Evolutionary conservation across 2,888 invertebrate species (phyloP).

Genomic region (Lycia hirtaria): DNA sequence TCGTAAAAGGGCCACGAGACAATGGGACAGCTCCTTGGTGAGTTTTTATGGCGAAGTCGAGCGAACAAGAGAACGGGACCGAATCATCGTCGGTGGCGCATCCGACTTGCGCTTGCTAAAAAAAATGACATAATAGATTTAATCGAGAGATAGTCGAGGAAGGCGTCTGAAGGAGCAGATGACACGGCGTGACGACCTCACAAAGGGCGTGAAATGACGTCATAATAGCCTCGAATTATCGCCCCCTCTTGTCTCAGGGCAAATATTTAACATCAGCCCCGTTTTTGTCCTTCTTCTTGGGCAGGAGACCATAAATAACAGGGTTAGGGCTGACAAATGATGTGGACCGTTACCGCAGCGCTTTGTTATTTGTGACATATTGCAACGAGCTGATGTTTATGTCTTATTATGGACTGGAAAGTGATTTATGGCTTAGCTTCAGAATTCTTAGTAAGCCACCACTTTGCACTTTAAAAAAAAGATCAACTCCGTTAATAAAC

Average conservation of each 20-base stretch:
- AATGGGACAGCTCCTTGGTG: conserved; percentile 77
- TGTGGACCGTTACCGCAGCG: conserved; percentile 80
- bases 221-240: conserved; percentile 86
- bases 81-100: conserved; percentile 84
- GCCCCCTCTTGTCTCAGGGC: conserved; percentile 84
- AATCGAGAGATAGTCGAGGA: conserved; percentile 82
- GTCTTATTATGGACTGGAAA: conserved; percentile 77
- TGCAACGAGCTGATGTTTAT: conserved; percentile 80
- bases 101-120: conserved; percentile 78
- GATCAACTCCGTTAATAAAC: conserved; percentile 22
- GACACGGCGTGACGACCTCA: conserved; percentile 83
- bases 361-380: conserved; percentile 80
- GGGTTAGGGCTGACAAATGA: conserved; percentile 79
- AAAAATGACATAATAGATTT: conserved; percentile 84
- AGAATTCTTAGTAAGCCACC: conserved; percentile 58
- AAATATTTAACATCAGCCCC: conserved; percentile 83
- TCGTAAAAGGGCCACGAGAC: conserved; percentile 83
- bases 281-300: conserved; percentile 80
- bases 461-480: conserved; percentile 38
- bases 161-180: conserved; percentile 85
- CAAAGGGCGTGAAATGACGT: conserved; percentile 85
- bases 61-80: conserved; percentile 78
- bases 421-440: conserved; percentile 62
- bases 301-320: conserved; percentile 82
- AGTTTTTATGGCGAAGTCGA: conserved; percentile 80